Base-by-base conservation (phyloP, 2,797 vertebrate genomes). In the Acanthiza pusilla region DNA sequence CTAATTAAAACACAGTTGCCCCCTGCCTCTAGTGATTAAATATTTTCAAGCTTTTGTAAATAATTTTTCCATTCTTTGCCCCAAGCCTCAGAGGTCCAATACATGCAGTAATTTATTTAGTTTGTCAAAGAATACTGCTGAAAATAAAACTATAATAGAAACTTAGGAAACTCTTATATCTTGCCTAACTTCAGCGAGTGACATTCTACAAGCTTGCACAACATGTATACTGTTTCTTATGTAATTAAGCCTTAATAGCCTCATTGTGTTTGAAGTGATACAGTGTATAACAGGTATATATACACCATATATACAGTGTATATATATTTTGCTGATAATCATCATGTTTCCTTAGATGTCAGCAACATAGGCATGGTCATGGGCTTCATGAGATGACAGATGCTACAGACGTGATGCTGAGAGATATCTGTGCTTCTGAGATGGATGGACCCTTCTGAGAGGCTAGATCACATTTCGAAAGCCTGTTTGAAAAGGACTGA, bases 11-110 rank as follows among this genome's bases (percentile, higher is more conserved):
- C 98, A 98, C 98, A 98, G 98, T 98, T 98, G 98, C 98, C 98
- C 98, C 98, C 98, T 98, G 98, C 99, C 99, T 98, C 98, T 97
- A 97, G 98, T 99, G 98, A 99, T 99, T 98, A 99, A 99, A 99
- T 99, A 99, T 99, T 99, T 99, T 98, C 98, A 98, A 98, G 98
- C 98, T 99, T 99, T 99, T 98, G 98, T 99, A 99, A 99, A 99
- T 99, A 99, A 98, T 98, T 99, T 99, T 98, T 98, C 98, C 98
- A 98, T 98, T 99, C 98, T 98, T 98, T 98, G 98, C 98, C 98
- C 97, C 97, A 98, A 98, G 98, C 98, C 98, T 98, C 97, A 98
- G 97, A 98, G 98, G 97, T 98, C 97, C 97, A 97, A 97, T 98
- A 97, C 96, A 97, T 96, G 96, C 92, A 97, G 96, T 98, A 97